phyloP scores from a whole-genome alignment of 2,888 invertebrate species.

The Hypercompe scribonia region DNA sequence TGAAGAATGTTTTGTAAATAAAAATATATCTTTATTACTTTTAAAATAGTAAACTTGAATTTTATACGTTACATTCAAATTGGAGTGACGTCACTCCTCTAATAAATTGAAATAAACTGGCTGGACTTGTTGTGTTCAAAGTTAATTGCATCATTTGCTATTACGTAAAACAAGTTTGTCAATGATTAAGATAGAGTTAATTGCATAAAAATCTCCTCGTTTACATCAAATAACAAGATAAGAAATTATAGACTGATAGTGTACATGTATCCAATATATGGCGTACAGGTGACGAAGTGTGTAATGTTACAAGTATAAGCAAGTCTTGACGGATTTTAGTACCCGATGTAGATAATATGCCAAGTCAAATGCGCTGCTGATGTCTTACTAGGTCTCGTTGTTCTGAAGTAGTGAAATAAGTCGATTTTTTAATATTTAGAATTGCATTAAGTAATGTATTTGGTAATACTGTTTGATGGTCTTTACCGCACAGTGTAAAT shows the following conservation, averaged over 20 bases:
- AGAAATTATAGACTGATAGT: neutral
- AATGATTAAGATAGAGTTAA: neutral
- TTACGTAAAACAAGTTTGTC: neutral
- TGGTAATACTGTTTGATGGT: neutral
- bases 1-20: neutral
- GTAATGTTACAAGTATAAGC: neutral
- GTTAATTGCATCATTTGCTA: slow-evolving; percentile 2
- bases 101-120: neutral
- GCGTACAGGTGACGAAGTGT: neutral
- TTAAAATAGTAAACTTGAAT: neutral
- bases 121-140: neutral
- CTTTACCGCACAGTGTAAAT: neutral
- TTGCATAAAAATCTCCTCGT: neutral
- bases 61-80: neutral
- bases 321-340: neutral
- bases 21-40: neutral
- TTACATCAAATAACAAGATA: neutral
- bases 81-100: neutral
- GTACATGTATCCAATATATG: neutral
- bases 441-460: neutral
- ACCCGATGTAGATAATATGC: neutral
- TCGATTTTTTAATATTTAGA: neutral
- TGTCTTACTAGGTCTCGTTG: neutral
- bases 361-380: neutral
- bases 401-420: neutral